A percentile compares a stretch with the other conserved stretches of the same genome.
These are phyloP conservation scores for Chunga burmeisteri DNA, from an alignment of 2,113 vertebrate species.

Conservation along the genomic window DNA sequence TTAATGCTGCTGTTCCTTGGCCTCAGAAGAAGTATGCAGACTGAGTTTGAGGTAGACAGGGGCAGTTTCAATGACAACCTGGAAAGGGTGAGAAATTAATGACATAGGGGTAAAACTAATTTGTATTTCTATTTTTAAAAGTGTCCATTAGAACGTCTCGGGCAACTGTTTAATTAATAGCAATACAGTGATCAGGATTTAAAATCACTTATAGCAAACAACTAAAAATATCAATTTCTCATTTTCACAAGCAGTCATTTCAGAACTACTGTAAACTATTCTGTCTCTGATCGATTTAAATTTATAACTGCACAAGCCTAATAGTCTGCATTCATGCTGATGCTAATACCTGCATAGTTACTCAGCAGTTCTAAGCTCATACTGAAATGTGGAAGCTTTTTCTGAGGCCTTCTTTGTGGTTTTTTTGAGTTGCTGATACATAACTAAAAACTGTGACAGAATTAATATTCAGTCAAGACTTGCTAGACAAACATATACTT, in stretches of 20 bases:
- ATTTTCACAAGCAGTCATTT: not conserved
- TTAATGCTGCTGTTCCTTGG: not conserved
- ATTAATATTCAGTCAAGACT: not conserved
- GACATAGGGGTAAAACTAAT: not conserved
- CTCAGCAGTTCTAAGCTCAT: not conserved
- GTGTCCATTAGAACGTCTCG: not conserved
- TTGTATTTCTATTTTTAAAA: not conserved
- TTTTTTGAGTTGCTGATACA: not conserved
- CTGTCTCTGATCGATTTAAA: not conserved
- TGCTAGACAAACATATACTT: not conserved
- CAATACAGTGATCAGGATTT: not conserved
- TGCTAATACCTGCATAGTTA: not conserved
- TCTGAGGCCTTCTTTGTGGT: not conserved
- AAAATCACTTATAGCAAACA: not conserved
- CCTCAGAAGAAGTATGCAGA: not conserved
- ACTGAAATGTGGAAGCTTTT: not conserved
- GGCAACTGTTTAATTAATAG: not conserved
- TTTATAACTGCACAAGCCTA: not conserved
- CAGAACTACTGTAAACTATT: not conserved
- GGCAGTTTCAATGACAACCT: not conserved
- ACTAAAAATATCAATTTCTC: not conserved
- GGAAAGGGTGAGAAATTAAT: not conserved
- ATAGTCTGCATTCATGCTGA: not conserved
- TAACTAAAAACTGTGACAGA: not conserved
- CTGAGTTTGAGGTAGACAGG: not conserved